Evolutionary conservation across 1,140 invertebrate genomes (phyloP).

Genomic region (Thaumatotibia leucotreta): DNA sequence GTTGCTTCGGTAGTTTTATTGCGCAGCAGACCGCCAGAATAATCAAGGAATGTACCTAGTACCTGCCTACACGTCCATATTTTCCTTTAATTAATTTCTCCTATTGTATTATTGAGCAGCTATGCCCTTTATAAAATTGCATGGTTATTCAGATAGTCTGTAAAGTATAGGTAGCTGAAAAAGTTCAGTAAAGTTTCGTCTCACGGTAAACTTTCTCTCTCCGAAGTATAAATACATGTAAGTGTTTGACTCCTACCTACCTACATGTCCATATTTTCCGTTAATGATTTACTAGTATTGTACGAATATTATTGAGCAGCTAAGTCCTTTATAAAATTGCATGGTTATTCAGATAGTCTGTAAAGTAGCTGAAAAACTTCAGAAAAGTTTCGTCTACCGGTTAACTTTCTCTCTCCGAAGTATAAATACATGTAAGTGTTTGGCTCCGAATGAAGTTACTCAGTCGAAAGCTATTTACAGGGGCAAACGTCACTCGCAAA

Average conservation of each 20-base stretch:
- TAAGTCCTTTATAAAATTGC: neutral
- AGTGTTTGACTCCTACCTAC: neutral
- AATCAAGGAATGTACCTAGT: neutral
- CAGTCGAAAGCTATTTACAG: neutral
- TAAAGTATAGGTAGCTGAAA: neutral
- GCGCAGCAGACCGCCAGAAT: neutral
- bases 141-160: neutral
- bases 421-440: neutral
- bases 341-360: neutral
- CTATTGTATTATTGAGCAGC: no score
- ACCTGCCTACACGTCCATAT: no score
- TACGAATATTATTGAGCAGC: no score
- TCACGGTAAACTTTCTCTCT: neutral
- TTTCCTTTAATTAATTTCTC: neutral
- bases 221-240: neutral
- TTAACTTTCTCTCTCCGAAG: neutral
- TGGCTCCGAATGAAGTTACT: neutral
- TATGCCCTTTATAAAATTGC: neutral
- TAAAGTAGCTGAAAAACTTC: neutral
- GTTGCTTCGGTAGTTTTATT: slow-evolving; percentile 16
- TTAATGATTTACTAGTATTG: no score
- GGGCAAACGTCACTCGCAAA: slow-evolving; percentile 10
- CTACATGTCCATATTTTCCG: no score
- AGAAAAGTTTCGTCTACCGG: neutral
- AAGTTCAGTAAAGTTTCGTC: neutral